A percentile compares a stretch with the other conserved stretches of the same genome.
These are phyloP conservation scores for Campaea margaritaria DNA, from an alignment of 2,888 invertebrate genomes.

Conservation along the genomic window DNA sequence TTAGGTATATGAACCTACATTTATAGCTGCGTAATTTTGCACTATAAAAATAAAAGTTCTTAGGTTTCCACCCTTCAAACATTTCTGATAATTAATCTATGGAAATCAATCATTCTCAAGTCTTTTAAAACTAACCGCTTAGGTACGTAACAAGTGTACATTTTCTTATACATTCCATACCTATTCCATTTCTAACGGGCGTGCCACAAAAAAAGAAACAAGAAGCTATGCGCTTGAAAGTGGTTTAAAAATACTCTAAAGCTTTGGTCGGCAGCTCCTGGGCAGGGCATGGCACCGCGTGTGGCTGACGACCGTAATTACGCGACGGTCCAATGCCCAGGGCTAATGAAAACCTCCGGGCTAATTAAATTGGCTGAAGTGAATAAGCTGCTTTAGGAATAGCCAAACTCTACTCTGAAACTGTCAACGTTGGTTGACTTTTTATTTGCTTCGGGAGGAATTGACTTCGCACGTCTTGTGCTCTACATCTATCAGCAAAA, in stretches of 20 bases:
- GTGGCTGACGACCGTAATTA: slow-evolving; percentile 67
- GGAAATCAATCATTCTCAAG: too few relatives aligned
- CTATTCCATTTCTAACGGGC: too few relatives aligned
- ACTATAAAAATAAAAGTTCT: too few relatives aligned
- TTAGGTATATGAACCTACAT: too few relatives aligned
- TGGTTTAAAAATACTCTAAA: slow-evolving; percentile 16
- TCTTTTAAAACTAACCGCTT: too few relatives aligned
- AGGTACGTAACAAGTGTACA: too few relatives aligned
- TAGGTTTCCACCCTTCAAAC: too few relatives aligned
- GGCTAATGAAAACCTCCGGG: slow-evolving; percentile 60
- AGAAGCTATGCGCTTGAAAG: neutral
- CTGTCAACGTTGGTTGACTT: neutral
- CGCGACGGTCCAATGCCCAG: slow-evolving; percentile 51
- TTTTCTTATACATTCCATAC: neutral
- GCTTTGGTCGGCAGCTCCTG: slow-evolving; percentile 14
- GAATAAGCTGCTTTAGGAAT: slow-evolving; percentile 22
- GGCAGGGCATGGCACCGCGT: slow-evolving; percentile 50
- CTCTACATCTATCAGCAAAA: too few relatives aligned
- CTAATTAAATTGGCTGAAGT: slow-evolving; percentile 64
- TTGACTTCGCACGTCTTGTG: too few relatives aligned
- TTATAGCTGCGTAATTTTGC: too few relatives aligned
- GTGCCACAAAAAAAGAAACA: neutral
- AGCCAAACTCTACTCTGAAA: neutral
- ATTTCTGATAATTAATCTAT: too few relatives aligned
- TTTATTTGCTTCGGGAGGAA: neutral